Conservation (phyloP, 2,113 vertebrate species). For the Neotoma lepida region DNA sequence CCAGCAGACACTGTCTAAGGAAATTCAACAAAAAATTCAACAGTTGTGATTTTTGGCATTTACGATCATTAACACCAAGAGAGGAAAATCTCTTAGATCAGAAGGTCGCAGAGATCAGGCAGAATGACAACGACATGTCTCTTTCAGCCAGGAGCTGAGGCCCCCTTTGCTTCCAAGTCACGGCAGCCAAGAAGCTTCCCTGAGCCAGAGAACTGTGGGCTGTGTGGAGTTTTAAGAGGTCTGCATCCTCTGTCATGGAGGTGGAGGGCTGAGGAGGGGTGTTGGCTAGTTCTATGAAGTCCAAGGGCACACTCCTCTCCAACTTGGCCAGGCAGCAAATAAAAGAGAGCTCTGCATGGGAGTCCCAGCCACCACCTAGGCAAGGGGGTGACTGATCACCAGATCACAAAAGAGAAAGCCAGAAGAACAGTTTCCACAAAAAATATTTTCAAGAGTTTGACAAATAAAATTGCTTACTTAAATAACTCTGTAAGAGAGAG, state of each 20-base stretch:
- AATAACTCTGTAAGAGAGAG: background rate
- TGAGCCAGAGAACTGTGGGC: background rate
- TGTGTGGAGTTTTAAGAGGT: background rate
- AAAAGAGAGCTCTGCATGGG: background rate
- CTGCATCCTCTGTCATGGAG: background rate
- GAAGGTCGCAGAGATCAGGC: background rate
- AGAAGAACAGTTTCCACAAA: background rate
- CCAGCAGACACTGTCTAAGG: background rate
- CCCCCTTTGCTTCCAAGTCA: background rate
- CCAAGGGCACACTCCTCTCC: background rate
- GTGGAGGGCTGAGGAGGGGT: background rate
- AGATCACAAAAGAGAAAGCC: background rate
- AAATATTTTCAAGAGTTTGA: background rate
- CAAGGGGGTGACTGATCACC: background rate
- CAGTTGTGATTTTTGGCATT: background rate
- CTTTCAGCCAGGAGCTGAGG: background rate
- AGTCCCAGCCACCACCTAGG: background rate
- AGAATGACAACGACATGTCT: background rate
- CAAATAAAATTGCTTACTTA: too few species aligned
- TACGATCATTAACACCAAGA: background rate
- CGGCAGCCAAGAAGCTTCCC: background rate
- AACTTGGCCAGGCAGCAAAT: background rate
- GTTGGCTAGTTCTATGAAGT: background rate
- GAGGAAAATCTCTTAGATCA: background rate
- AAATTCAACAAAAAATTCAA: slow-evolving; percentile 26